Base-by-base conservation (phyloP, 2,797 vertebrate genomes). In the Aulostomus chinensis region DNA sequence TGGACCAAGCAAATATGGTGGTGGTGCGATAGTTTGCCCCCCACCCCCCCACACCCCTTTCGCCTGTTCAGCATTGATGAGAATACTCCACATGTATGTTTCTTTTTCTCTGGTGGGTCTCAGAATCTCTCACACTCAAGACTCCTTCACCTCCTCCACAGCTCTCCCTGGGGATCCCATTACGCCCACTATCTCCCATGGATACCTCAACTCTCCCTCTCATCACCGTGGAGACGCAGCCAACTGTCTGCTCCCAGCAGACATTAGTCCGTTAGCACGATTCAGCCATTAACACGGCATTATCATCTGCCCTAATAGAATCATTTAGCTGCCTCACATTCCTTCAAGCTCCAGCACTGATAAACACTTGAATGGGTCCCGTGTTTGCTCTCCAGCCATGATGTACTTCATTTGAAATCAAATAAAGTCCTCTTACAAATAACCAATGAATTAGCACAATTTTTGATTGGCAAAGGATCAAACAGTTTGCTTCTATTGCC, bases 191-290 rank as follows among this genome's bases (percentile, higher is more conserved):
- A 37, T 81, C 73, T 77, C 78, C 71, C 67, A 53, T 78, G 74
- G 83, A 78, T 71, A 81, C 68, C 53, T 68, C 58, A 22, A 34
- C 54, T 68, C 68, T 70, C 62, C 37, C 58, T 68, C 70, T 72
- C 73, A 71, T 86, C 74, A 69, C 79, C 48, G 67, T 82, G 78
- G 78, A 81, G 78, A 84, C 79, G 56, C 65, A 68, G 59, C 36
- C 38, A 73, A 64, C 33, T 9, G 22, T 71, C 33, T 9, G 22
- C 69, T 79, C 68, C 61, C 41, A 45, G 67, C 47, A 67, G 59
- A 33, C 70, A 49, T 30, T 10, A 29, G 69, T 67, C 57, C 49
- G 18, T 13, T 16, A 59, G 37, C 67, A 46, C 2, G 15, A 59
- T 57, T 74, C 36, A 49, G 45, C 37, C 73, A 16, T 32, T 46